Evolutionary conservation across 2,888 invertebrate species (phyloP), one percentile per base, ranked within the genome.

Genomic region (Papilio protenor): DNA sequence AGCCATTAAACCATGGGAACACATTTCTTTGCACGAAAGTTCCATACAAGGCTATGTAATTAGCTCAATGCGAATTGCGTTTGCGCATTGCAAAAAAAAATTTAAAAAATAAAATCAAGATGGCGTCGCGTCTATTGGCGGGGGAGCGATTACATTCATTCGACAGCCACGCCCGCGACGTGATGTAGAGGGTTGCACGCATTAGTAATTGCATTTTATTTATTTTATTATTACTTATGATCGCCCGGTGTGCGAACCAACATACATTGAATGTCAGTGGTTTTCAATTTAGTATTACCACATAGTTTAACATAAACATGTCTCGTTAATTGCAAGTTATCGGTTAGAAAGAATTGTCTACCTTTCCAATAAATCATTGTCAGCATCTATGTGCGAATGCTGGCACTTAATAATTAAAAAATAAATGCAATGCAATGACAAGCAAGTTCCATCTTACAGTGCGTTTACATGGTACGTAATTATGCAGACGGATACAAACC

Each of bases 111-210:
- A 88, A 90, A 87, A 85, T 64, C 89, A 92, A 91, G 83, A 92
- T 92, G 92, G 92, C 92, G 89, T 82, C 87, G 80, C 81, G 85
- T 87, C 85, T 85, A 86, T 87, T 85, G 84, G 88, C 87, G 87
- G 88, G 91, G 90, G 88, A 87, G 90, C 89, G 89, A 90, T 91
- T 90, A 89, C 89, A 84, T 87, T 88, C 87, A 85, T 82, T 83
- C 84, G 83, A 82, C 83, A 84, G 85, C 89, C 91, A 89, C 91
- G 90, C 91, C 90, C 86, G 89, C 86, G 81, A 81, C 72, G 74
- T 85, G 87, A 86, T 84, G 83, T 83, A 76, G 61, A 61, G 76
- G 72, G 77, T 72, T 61, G 64, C 79, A 23, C 74, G 79, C 79
- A 79, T 75, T 84, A 79, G 82, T 82, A 82, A 83, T 82, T 81